Conservation (phyloP, 2,113 vertebrate species). For the Aviceda subcristata region DNA sequence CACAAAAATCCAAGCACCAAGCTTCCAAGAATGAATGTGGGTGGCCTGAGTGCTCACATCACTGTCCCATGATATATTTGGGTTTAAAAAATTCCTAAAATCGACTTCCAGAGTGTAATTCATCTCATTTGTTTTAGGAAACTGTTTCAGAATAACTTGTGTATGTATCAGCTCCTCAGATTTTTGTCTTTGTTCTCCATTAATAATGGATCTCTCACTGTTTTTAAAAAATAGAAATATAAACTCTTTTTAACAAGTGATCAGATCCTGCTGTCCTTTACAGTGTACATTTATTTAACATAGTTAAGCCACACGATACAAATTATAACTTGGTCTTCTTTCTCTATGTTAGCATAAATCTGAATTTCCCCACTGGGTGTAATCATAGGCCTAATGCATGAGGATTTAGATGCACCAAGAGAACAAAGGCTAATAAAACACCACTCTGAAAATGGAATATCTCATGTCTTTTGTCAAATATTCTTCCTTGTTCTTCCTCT, state of each 20-base stretch:
- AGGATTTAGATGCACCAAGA: conserved; percentile 32
- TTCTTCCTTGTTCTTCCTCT: not conserved
- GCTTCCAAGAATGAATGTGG: not conserved
- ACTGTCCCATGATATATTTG: not conserved
- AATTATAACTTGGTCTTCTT: not conserved
- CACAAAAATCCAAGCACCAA: not conserved
- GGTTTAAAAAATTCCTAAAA: not conserved
- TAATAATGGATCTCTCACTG: not conserved
- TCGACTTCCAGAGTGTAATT: not conserved
- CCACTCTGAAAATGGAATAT: not conserved
- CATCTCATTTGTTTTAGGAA: not conserved
- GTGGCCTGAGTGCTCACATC: not conserved
- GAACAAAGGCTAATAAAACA: conserved; percentile 30
- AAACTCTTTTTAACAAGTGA: not conserved
- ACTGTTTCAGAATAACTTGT: not conserved
- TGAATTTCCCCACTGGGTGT: not conserved
- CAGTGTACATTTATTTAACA: not conserved
- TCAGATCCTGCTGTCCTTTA: not conserved
- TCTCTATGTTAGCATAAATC: conserved; percentile 15
- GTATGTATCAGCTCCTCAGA: not conserved
- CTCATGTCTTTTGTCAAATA: not conserved
- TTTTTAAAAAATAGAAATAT: not conserved
- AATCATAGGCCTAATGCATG: not conserved
- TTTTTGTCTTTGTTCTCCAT: not conserved
- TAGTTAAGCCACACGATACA: not conserved